These are phyloP conservation scores for Pteronotus mesoamericanus DNA, from an alignment of 2,797 vertebrate genomes.

Conservation along the genomic window DNA sequence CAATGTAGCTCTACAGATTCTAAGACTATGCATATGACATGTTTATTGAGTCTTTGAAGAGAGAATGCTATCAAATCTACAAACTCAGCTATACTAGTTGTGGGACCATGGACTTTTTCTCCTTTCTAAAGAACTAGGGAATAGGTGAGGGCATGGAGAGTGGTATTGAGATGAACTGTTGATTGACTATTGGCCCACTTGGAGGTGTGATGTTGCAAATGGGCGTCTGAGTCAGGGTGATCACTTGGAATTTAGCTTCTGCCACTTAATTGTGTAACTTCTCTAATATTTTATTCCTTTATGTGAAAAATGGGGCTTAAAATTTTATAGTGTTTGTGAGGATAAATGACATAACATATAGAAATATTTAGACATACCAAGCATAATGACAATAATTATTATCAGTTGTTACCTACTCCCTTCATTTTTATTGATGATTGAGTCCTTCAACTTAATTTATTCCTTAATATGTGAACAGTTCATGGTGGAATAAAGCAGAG, in stretches of 20 bases:
- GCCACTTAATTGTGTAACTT: neutral
- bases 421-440: neutral
- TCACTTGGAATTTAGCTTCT: neutral
- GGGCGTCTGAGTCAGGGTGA: neutral
- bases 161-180: neutral
- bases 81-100: neutral
- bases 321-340: neutral
- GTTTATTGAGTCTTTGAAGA: conserved; percentile 40
- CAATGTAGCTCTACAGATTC: neutral
- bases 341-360: neutral
- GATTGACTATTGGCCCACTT: neutral
- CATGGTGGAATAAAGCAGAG: neutral
- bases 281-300: neutral
- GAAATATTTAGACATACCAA: neutral
- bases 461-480: neutral
- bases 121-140: neutral
- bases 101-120: neutral
- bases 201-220: neutral
- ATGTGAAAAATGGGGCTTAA: neutral
- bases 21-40: neutral
- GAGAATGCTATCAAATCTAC: neutral
- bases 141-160: neutral
- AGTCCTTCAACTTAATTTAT: neutral
- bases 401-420: neutral
- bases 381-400: neutral